These are phyloP conservation scores for Anguilla megastoma DNA, from an alignment of 2,797 vertebrate species.

Conservation along the genomic window DNA sequence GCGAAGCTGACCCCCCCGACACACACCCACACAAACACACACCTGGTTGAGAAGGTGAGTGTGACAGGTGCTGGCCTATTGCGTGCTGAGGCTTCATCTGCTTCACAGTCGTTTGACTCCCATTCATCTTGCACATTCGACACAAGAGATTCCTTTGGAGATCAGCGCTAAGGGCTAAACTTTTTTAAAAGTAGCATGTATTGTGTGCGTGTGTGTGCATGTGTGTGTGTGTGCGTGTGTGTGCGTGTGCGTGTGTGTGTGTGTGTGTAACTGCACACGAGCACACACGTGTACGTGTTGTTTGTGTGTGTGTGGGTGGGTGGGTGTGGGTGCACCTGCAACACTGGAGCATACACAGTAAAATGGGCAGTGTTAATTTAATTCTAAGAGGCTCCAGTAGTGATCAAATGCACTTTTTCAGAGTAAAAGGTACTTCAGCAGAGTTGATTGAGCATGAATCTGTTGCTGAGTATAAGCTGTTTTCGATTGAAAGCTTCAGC, in stretches of 20 bases:
- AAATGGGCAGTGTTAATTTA: background rate
- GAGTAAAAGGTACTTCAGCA: background rate
- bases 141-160: slow-evolving; percentile 54
- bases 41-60: slow-evolving; percentile 50
- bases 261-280: background rate
- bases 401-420: background rate
- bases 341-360: background rate
- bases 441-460: background rate
- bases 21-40: background rate
- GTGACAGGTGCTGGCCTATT: slow-evolving; percentile 52
- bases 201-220: slow-evolving; percentile 3
- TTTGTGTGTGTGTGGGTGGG: background rate
- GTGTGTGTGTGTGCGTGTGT: background rate
- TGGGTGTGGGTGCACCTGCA: background rate
- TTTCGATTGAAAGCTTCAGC: background rate
- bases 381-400: background rate
- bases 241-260: background rate
- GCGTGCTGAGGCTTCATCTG: slow-evolving; percentile 55
- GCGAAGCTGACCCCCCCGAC: slow-evolving; percentile 1
- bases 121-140: slow-evolving; percentile 63
- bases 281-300: no score
- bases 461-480: background rate
- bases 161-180: slow-evolving; percentile 62
- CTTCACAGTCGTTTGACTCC: slow-evolving; percentile 68
- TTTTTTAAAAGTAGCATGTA: slow-evolving; percentile 12